Percentiles rank a stretch among this genome's conserved stretches.
Evolutionary conservation across 2,888 invertebrate species (phyloP).

Genomic region (Liopterus haemorrhoidalis): DNA sequence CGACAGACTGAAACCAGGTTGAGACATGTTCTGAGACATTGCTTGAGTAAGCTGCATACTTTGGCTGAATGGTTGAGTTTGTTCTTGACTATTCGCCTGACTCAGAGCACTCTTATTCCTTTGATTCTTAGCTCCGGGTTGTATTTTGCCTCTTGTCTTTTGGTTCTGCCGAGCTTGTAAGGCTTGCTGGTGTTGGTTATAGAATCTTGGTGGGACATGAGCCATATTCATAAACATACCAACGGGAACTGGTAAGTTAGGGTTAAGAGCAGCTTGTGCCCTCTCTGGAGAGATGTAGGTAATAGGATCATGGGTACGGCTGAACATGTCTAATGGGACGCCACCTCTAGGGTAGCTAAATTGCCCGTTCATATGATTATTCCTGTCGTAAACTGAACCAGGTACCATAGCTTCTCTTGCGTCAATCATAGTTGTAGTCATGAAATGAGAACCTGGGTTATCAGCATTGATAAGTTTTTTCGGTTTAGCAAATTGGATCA

Average conservation of each 20-base stretch:
- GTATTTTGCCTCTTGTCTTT: constrained; percentile 26
- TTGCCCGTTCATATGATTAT: constrained; percentile 38
- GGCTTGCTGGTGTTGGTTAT: constrained; percentile 68
- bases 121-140: constrained; percentile 12
- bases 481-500: constrained; percentile 95
- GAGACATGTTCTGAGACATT: constrained; percentile 68
- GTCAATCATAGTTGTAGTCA: constrained; percentile 96
- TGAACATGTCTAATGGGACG: constrained; percentile 56
- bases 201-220: constrained; percentile 68
- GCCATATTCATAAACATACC: constrained; percentile 93
- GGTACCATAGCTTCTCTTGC: constrained; percentile 92
- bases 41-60: constrained; percentile 69
- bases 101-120: constrained; percentile 5
- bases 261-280: constrained; percentile 63
- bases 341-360: constrained; percentile 28
- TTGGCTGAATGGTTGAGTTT: constrained; percentile 53
- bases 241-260: constrained; percentile 81
- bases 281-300: constrained; percentile 87
- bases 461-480: constrained; percentile 90
- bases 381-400: constrained; percentile 87
- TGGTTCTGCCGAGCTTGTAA: constrained; percentile 46
- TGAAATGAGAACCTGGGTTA: constrained; percentile 95
- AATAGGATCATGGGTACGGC: constrained; percentile 79
- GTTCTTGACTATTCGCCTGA: constrained; percentile 24
- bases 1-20: constrained; percentile 61